Evolutionary conservation across 2,113 vertebrate species (phyloP).

Genomic region (Thunnus thynnus): DNA sequence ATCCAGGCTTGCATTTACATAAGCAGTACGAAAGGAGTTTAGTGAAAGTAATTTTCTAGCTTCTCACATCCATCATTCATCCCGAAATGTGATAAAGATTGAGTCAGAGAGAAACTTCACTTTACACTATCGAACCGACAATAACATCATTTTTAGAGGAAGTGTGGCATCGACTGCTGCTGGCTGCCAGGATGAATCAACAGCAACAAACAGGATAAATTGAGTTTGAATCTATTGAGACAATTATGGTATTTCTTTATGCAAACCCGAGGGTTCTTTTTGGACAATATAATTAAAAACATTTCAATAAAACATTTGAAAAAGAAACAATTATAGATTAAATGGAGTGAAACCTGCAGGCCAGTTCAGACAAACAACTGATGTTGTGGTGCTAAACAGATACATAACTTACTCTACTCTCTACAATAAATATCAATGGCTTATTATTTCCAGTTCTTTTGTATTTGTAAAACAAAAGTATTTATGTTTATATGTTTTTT

Average conservation of each 20-base stretch:
- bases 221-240: slow-evolving; percentile 5
- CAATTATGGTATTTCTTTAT: not conserved
- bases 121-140: not conserved
- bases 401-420: no score
- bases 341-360: not conserved
- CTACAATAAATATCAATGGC: no score
- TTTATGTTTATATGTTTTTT: no score
- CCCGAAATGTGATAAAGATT: slow-evolving; percentile 14
- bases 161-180: not conserved
- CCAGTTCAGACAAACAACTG: no score
- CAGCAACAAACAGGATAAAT: slow-evolving; percentile 8
- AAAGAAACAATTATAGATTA: not conserved
- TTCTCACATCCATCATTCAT: slow-evolving; percentile 1
- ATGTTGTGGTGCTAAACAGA: no score
- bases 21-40: no score
- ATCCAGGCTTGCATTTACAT: no score
- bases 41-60: not conserved
- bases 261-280: not conserved
- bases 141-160: slow-evolving; percentile 12
- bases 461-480: no score
- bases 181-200: slow-evolving; percentile 15
- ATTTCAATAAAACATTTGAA: not conserved
- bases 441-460: no score
- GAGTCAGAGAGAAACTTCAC: slow-evolving; percentile 14
- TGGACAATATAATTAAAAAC: not conserved